Base-by-base conservation (phyloP, 2,888 invertebrate species). In the Hirtodrosophila alboralis region DNA sequence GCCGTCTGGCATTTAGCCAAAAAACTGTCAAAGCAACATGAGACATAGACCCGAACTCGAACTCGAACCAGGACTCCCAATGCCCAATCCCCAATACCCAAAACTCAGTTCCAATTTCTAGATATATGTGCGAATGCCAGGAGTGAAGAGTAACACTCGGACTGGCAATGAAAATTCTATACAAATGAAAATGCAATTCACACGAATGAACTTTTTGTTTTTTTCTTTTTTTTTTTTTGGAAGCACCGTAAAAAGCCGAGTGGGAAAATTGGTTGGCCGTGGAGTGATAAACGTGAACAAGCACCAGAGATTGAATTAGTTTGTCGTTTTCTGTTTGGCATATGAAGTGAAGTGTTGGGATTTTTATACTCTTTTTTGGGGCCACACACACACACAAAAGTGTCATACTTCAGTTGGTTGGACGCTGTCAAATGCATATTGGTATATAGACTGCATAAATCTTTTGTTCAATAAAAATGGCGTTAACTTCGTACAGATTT, bases 111-210 rank as follows among this genome's bases (percentile, higher is more conserved):
- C n/a, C n/a, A n/a, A n/a, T n/a, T n/a, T 9, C 10, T 34, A 61
- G 54, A 57, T 58, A 73, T 83, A 75, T 77, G 78, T 77, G 77
- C 64, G 86, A 65, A 67, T 49, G 67, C 62, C 76, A 49, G 33
- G 14, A 51, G 80, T 60, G 73, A 64, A 75, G 68, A 45, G 80
- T 60, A 57, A 54, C 51, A 41, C 51, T 59, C 54, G 52, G 40
- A 36, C 59, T 66, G 73, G 69, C 84, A 64, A 86, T 79, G 86
- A 84, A 85, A 79, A 75, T 85, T 79, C 79, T 79, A 85, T 79
- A 85, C 84, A 85, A 83, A 79, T 85, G 84, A 79, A 79, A 79
- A 79, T 79, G 80, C 86, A 79, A 84, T 84, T 84, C 76, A 76
- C 84, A 80, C 80, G 80, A 77, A 79, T 57, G 43, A 49, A 65